Percentiles rank a stretch among this genome's conserved stretches.
These are phyloP conservation scores for Sebastes nivosus DNA, from an alignment of 2,797 vertebrate species.

Conservation along the genomic window DNA sequence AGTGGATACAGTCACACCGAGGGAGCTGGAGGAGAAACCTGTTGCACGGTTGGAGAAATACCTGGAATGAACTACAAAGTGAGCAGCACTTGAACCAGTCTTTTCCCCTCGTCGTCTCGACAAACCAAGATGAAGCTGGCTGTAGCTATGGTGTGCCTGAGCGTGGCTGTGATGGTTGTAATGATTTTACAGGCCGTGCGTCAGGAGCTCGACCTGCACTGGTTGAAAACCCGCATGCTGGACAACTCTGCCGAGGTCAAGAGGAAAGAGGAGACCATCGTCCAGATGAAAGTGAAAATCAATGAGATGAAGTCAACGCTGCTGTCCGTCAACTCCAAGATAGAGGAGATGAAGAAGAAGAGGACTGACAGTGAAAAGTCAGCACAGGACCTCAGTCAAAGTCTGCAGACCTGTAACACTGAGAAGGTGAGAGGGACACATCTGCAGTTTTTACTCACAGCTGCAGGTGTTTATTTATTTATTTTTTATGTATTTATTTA, in stretches of 20 bases:
- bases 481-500: too few relatives aligned
- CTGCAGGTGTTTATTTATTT: too few relatives aligned
- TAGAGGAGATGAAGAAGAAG: conserved; percentile 34
- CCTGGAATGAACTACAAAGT: conserved; percentile 9
- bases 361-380: not conserved
- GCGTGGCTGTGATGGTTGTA: conserved; percentile 31
- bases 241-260: conserved; percentile 9
- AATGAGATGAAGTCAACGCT: conserved; percentile 25
- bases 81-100: not conserved
- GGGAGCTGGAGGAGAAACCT: not conserved
- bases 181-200: conserved; percentile 63
- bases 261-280: conserved; percentile 60
- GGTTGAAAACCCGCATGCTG: not conserved
- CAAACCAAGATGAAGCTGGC: conserved; percentile 62
- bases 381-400: rapidly evolving
- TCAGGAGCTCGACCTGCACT: conserved; percentile 68
- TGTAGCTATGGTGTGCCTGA: conserved; percentile 12
- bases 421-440: conserved; percentile 67
- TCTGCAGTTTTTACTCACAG: not conserved
- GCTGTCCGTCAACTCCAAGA: not conserved
- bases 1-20: rapidly evolving
- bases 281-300: conserved; percentile 42
- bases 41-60: not conserved
- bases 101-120: not conserved
- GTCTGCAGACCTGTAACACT: conserved; percentile 55